Evolutionary conservation across 2,113 vertebrate species (phyloP).

Genomic region (Gymnogyps californianus): DNA sequence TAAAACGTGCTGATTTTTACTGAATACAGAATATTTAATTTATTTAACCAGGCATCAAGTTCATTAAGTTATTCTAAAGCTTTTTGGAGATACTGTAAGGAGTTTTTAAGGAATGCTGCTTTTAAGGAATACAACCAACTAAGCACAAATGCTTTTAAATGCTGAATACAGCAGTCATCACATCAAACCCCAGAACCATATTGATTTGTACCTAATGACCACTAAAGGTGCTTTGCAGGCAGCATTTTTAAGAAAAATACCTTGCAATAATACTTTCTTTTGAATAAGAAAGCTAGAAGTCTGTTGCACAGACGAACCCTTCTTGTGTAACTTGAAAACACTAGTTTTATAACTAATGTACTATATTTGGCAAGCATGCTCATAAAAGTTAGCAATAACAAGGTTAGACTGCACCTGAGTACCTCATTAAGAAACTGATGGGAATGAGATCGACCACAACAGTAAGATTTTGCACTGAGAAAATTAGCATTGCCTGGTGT

Average conservation of each 20-base stretch:
- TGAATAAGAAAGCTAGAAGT: neutral
- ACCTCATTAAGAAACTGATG: neutral
- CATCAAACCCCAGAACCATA: neutral
- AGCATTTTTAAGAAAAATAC: neutral
- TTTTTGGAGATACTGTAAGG: rapidly evolving
- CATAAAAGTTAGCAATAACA: neutral
- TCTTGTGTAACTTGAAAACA: neutral
- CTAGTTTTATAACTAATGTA: neutral
- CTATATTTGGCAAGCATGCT: neutral
- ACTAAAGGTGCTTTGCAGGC: neutral
- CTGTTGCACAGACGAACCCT: neutral
- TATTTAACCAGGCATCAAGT: neutral
- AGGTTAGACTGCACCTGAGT: neutral
- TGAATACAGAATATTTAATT: neutral
- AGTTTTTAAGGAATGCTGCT: neutral
- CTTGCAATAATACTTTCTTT: neutral
- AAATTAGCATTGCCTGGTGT: neutral
- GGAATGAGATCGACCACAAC: neutral
- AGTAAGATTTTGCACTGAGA: neutral
- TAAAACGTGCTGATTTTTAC: neutral
- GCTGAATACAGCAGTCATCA: neutral
- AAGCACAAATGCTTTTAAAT: neutral
- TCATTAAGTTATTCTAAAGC: neutral
- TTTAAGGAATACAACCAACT: neutral
- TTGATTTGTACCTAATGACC: neutral